Evolutionary conservation across 2,113 vertebrate species (phyloP).

Genomic region (Notechis scutatus): DNA sequence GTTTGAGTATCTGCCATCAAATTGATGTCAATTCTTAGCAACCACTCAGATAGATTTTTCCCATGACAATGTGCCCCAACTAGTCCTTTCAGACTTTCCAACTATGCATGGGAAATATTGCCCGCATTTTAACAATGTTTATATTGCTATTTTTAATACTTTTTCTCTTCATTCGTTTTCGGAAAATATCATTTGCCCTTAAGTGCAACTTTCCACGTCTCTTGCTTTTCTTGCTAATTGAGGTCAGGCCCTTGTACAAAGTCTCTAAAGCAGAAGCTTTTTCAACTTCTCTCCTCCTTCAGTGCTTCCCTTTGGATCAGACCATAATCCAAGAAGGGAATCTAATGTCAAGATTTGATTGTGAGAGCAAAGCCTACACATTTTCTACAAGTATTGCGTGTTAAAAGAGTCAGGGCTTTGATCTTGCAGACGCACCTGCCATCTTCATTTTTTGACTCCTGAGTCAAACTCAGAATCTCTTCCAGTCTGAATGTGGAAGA

Average conservation of each 20-base stretch:
- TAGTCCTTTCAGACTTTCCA: neutral
- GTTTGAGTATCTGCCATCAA: neutral
- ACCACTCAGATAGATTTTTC: neutral
- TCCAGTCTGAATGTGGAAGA: no score
- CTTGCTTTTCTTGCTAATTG: neutral
- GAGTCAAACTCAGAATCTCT: no score
- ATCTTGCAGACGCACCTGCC: no score
- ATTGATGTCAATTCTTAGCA: neutral
- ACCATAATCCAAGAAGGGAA: neutral
- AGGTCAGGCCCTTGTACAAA: neutral
- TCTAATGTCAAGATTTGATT: neutral
- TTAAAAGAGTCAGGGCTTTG: no score
- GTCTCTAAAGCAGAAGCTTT: neutral
- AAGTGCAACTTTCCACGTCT: neutral
- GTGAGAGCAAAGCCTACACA: no score
- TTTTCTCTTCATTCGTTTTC: neutral
- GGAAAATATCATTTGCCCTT: neutral
- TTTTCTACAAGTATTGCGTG: no score
- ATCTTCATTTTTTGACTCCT: no score
- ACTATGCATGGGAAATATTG: neutral
- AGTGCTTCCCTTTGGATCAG: neutral
- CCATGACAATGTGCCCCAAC: neutral
- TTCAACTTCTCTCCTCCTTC: neutral
- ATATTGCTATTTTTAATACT: neutral
- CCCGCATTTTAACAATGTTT: neutral